A percentile compares a stretch with the other conserved stretches of the same genome.
Evolutionary conservation across 2,797 vertebrate genomes (phyloP).

Genomic region (Lates japonicus): DNA sequence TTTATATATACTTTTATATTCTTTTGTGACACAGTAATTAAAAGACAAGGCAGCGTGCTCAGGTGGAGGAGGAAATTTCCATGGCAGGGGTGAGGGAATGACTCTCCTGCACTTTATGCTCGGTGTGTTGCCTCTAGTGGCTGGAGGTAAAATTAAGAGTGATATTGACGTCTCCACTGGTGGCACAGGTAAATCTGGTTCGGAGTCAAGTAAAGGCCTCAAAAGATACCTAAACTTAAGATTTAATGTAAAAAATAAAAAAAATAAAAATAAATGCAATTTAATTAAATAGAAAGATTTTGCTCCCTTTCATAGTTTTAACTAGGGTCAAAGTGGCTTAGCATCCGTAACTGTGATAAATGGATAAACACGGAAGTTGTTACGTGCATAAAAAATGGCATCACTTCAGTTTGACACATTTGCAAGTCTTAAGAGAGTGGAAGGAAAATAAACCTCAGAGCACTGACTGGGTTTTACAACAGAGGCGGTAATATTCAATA

Average conservation of each 20-base stretch:
- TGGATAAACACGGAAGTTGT: too few relatives aligned
- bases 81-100: background rate
- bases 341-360: too few relatives aligned
- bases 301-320: too few relatives aligned
- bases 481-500: background rate
- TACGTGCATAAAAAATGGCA: background rate
- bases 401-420: background rate
- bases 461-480: background rate
- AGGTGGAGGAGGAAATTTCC: background rate
- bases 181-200: background rate
- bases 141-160: background rate
- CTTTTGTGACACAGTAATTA: background rate
- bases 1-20: background rate
- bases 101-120: background rate
- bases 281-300: too few relatives aligned
- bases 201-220: background rate
- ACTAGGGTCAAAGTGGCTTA: too few relatives aligned
- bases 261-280: too few relatives aligned
- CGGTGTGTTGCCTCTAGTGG: constrained; percentile 41
- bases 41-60: too few relatives aligned
- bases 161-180: background rate
- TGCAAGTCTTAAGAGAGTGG: background rate
- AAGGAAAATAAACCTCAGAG: background rate
- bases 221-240: background rate
- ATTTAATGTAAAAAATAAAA: too few relatives aligned